These are phyloP conservation scores for Leptopterna dolabrata DNA, from an alignment of 2,888 invertebrate genomes.

Conservation along the genomic window DNA sequence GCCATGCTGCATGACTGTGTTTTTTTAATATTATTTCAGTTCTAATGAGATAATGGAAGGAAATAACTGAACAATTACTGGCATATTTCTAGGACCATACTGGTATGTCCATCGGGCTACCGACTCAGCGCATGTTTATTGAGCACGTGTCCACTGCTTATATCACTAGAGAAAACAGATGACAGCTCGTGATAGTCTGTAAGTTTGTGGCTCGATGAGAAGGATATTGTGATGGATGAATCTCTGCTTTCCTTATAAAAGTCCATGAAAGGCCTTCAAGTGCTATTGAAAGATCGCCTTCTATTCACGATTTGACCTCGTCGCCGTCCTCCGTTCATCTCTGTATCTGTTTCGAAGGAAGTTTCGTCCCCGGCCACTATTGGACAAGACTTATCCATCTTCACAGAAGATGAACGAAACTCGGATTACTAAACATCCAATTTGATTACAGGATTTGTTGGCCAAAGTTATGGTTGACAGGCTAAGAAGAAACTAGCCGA, in stretches of 20 bases:
- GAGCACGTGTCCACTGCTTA: too few relatives aligned
- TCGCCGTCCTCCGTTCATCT: background rate
- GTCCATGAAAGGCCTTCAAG: conserved; percentile 7
- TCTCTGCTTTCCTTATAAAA: conserved; percentile 37
- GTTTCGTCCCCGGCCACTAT: background rate
- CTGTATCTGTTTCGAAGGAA: background rate
- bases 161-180: background rate
- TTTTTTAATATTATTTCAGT: too few relatives aligned
- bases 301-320: conserved; percentile 12
- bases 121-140: too few relatives aligned
- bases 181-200: background rate
- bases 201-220: conserved; percentile 9
- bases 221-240: conserved; percentile 41
- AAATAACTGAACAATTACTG: too few relatives aligned
- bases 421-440: background rate
- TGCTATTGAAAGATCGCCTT: conserved; percentile 25
- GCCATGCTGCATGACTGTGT: too few relatives aligned
- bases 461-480: too few relatives aligned
- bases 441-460: too few relatives aligned
- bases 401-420: background rate
- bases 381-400: background rate
- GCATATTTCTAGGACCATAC: too few relatives aligned
- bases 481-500: too few relatives aligned
- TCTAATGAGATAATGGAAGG: too few relatives aligned
- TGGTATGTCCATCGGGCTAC: too few relatives aligned